Base-by-base conservation (phyloP, 2,888 invertebrate species). In the Agonum fuliginosum region DNA sequence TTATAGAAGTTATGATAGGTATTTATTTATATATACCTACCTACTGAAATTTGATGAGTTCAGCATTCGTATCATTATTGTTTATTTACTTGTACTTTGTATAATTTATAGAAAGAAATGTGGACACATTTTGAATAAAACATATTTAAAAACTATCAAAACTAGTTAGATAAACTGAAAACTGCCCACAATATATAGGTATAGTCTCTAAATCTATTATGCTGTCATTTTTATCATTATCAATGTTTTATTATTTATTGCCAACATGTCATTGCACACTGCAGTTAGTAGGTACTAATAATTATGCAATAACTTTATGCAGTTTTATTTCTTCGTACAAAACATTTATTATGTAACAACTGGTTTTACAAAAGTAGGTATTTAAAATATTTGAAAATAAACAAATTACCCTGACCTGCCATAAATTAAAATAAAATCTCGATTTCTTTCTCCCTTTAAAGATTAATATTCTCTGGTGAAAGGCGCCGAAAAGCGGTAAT, bases 401-500 rank as follows among this genome's bases (percentile, higher is more conserved):
- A 2, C 22, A 6, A 22, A 22, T 54, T 48, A 19, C 10, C 10
- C 14, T 17, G 24, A 54, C 10, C 10, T 22, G 12, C 20, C 2
- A 22, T 27, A 54, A 22, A 54, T 54, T 27, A 10, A 54, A 27
- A 54, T 54, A 10, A 46, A 46, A 62, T 30, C 22, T 10, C 12
- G 43, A 41, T 43, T 67, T 17, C 14, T 41, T 30, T 27, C 24
- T 30, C 14, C 6, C 8, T 62, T 17, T 12, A 62, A 62, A 46
- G 14, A 46, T 46, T 46, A 17, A 46, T 46, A 46, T 46, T 14
- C 46, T 12, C n/a, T 27, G n/a, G 6, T 62, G 54, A 62, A 70
- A 70, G 46, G 30, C 46, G 17, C 70, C 70, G 70, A 70, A 70
- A 54, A 27, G 22, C 1, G 19, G 43, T 70, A 70, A 70, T 70